These are phyloP conservation scores for Catagonus wagneri DNA, from an alignment of 2,113 vertebrate species.

Conservation along the genomic window DNA sequence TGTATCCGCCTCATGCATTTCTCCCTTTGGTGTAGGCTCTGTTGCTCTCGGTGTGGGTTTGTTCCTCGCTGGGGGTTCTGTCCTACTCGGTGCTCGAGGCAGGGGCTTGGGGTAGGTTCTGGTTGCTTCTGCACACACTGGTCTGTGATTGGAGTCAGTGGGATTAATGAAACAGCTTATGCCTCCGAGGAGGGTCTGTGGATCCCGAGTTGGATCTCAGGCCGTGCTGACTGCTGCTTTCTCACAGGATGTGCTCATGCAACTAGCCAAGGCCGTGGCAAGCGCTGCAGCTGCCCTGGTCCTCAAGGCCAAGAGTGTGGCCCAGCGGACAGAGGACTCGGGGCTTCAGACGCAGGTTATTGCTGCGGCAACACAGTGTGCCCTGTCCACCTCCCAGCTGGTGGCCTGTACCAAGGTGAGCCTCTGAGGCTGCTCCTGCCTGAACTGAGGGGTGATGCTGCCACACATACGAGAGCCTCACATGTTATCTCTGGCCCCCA, in stretches of 20 bases:
- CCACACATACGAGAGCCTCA: not conserved
- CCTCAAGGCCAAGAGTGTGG: conserved; percentile 97
- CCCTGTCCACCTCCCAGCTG: conserved; percentile 97
- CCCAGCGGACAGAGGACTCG: conserved; percentile 95
- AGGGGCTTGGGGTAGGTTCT: conserved; percentile 60
- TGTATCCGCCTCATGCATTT: conserved; percentile 79
- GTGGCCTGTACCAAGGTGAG: conserved; percentile 98
- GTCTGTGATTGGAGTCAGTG: conserved; percentile 74
- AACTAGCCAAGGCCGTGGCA: conserved; percentile 96
- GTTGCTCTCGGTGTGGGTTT: conserved; percentile 67
- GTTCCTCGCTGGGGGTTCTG: conserved; percentile 59
- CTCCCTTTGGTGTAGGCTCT: conserved; percentile 64
- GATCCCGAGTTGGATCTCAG: not conserved
- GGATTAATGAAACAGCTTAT: conserved; percentile 79
- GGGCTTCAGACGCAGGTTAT: conserved; percentile 96
- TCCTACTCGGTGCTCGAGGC: conserved; percentile 54
- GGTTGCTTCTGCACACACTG: conserved; percentile 69
- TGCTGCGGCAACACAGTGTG: conserved; percentile 96
- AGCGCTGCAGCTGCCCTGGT: conserved; percentile 95
- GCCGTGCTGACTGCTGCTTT: not conserved
- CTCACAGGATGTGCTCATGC: conserved; percentile 96
- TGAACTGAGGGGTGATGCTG: not conserved
- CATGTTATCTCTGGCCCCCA: not conserved
- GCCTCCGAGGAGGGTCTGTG: conserved; percentile 48
- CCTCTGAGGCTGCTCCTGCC: not conserved